Percentiles rank a stretch among this genome's conserved stretches.
Conservation (phyloP, 2,797 vertebrate species). For the Clarias fuscus region DNA sequence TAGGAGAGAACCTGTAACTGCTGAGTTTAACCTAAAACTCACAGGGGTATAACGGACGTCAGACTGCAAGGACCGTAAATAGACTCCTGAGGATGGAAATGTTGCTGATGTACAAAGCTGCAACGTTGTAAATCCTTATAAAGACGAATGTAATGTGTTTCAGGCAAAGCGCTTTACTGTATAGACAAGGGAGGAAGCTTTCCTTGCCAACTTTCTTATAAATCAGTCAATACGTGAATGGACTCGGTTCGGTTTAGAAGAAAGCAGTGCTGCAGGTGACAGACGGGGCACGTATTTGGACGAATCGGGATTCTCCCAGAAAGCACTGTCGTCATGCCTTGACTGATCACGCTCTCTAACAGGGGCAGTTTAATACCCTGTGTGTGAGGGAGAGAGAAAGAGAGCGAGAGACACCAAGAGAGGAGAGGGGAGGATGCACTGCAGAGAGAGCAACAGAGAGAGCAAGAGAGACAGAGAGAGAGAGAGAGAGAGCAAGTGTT, state of each 20-base stretch:
- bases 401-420: not conserved
- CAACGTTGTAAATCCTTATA: not conserved
- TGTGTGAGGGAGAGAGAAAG: constrained; percentile 13
- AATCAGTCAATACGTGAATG: not conserved
- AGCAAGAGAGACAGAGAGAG: constrained; percentile 24
- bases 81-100: not conserved
- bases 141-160: not conserved
- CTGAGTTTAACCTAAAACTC: not conserved
- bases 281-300: too few species aligned
- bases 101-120: not conserved
- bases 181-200: not conserved
- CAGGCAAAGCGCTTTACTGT: not conserved
- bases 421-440: constrained; percentile 49
- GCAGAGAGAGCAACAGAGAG: constrained; percentile 26
- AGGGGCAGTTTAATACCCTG: constrained; percentile 13
- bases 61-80: not conserved
- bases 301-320: constrained; percentile 50
- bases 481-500: constrained; percentile 52
- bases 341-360: constrained; percentile 19
- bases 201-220: not conserved
- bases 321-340: constrained; percentile 29
- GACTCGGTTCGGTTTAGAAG: not conserved
- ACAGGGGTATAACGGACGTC: not conserved
- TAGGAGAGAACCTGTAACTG: not conserved
- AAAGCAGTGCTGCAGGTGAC: not conserved